phyloP scores from a whole-genome alignment of 1,140 invertebrate species.

The Hetaerina americana region DNA sequence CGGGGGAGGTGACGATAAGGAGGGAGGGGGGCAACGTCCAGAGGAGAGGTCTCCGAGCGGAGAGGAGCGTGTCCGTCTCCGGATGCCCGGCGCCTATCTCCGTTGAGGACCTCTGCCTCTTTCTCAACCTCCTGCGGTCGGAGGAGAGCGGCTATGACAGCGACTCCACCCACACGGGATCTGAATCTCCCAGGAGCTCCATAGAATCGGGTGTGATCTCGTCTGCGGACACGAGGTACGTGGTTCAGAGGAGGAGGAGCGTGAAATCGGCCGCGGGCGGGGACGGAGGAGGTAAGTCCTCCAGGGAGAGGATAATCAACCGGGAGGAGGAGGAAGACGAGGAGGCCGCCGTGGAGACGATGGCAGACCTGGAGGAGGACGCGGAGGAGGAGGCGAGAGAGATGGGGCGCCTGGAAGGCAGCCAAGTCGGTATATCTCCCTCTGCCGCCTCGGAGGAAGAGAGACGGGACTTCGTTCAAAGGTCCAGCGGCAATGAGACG shows the following conservation, averaged over 20 bases:
- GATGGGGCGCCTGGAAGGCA: not conserved
- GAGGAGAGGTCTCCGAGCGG: conserved; percentile 5
- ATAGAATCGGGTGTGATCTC: conserved; percentile 16
- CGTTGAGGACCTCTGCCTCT: conserved; percentile 27
- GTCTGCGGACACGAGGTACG: conserved; percentile 20
- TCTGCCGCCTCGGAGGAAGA: not conserved
- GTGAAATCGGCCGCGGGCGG: not conserved
- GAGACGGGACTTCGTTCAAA: not conserved
- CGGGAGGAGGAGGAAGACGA: conserved; percentile 19
- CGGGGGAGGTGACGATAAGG: conserved; percentile 22
- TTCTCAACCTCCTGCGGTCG: conserved; percentile 31
- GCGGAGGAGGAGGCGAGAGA: not conserved
- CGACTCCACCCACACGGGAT: conserved; percentile 41
- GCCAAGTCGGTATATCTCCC: too few relatives aligned
- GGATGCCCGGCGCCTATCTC: not conserved
- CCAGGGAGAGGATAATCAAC: not conserved
- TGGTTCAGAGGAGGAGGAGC: conserved; percentile 3
- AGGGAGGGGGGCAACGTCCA: not conserved
- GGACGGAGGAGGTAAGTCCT: not conserved
- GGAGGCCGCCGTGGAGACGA: conserved; percentile 17
- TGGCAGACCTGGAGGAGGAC: not conserved
- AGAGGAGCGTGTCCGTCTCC: conserved; percentile 13
- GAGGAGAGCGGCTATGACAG: conserved; percentile 53
- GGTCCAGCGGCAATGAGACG: not conserved
- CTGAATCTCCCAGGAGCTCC: conserved; percentile 33